phyloP scores from a whole-genome alignment of 2,888 invertebrate genomes.

The Stenodera caucasica region DNA sequence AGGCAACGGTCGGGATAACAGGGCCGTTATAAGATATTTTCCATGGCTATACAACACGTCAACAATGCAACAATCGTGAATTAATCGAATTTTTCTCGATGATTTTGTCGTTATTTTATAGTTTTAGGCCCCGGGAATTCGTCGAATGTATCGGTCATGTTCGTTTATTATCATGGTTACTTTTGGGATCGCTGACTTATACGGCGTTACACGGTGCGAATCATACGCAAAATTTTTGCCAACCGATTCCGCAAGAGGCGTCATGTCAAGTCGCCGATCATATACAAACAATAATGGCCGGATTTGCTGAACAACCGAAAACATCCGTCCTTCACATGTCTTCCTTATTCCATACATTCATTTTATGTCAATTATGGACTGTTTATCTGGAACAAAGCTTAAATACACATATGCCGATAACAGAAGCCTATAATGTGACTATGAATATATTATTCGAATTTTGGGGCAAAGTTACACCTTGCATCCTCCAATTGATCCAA shows the following conservation, averaged over 20 bases:
- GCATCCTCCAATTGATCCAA: slow-evolving; percentile 87
- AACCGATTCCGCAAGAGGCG: slow-evolving; percentile 94
- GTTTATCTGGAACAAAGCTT: slow-evolving; percentile 93
- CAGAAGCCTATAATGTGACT: slow-evolving; percentile 72
- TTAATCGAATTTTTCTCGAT: slow-evolving; percentile 2
- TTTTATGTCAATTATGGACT: slow-evolving; percentile 98
- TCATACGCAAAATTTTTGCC: slow-evolving; percentile 59
- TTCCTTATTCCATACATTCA: slow-evolving; percentile 95
- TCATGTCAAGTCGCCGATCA: slow-evolving; percentile 97
- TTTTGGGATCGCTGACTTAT: slow-evolving; percentile 93
- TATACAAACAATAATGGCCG: slow-evolving; percentile 93
- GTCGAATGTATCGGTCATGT: slow-evolving; percentile 95
- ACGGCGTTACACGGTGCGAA: slow-evolving; percentile 67
- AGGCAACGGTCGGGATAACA: slow-evolving; percentile 81
- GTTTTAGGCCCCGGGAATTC: slow-evolving; percentile 82
- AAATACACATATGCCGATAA: slow-evolving; percentile 64
- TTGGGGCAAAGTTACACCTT: slow-evolving; percentile 98
- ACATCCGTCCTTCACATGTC: slow-evolving; percentile 93
- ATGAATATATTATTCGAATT: slow-evolving; percentile 91
- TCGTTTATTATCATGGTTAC: slow-evolving; percentile 91
- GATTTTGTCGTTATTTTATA: slow-evolving; percentile 2
- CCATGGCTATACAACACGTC: slow-evolving; percentile 90
- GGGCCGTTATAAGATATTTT: slow-evolving; percentile 77
- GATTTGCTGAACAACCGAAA: slow-evolving; percentile 95
- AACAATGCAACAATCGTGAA: slow-evolving; percentile 78